Base-by-base conservation (phyloP, 2,113 vertebrate genomes). In the Corythornis vintsioides region DNA sequence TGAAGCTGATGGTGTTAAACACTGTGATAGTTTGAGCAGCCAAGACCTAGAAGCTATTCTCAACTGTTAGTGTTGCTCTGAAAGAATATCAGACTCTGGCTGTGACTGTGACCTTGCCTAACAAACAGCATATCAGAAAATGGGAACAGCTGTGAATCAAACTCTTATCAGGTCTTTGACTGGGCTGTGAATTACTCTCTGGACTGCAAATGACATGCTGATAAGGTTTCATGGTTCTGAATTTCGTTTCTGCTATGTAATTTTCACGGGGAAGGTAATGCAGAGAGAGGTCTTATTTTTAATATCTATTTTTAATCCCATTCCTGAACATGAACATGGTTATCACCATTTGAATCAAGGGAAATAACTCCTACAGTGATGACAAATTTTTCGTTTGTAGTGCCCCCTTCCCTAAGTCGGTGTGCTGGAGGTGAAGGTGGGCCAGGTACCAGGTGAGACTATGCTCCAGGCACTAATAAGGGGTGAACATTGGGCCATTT, bases 261-360 rank as follows among this genome's bases (percentile, higher is more conserved):
- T 87, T 84, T 95, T 86, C 31, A 63, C 45, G 9, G 40, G 22
- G 20, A 71, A 81, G 72, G 71, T 84, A 78, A 71, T 43, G 11
- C 45, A 35, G 57, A 78, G 61, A 45, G 31, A 24, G 70, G 31
- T 48, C 60, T 73, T 88, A 57, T 53, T 90, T 92, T 83, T 86
- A 86, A 86, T 85, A 26, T 94, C 76, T 77, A 74, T 43, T 80
- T 94, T 82, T 71, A 89, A 87, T 92, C 63, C 79, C 15, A 26
- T 89, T 92, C 57, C 53, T 88, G 77, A 66, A 77, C 90, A 47
- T 74, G 45, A 75, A 55, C 86, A 4, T 29, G 40, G 31, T 35
- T 86, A 42, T 15, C 16, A 86, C 73, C 16, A 66, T 76, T 47
- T 85, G 64, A 66, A 80, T 93, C 52, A 88, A 69, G 55, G 73